These are phyloP conservation scores for Tetrao urogallus DNA, from an alignment of 2,113 vertebrate species.

Conservation along the genomic window DNA sequence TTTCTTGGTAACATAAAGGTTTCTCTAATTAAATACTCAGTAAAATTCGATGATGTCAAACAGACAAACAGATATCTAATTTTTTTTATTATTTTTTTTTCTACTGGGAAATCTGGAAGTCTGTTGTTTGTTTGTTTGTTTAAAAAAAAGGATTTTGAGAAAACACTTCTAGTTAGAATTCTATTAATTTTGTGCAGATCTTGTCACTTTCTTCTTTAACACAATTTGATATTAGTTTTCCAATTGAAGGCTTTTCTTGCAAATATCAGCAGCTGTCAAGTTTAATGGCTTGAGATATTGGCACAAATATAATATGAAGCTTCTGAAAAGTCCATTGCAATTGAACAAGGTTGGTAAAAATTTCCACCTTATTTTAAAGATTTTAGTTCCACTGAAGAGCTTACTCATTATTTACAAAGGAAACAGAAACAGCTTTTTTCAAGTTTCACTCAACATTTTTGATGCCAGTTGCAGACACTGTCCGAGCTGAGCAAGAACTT, in stretches of 20 bases:
- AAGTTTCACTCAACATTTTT: not conserved
- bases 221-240: conserved; percentile 3
- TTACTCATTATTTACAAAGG: not conserved
- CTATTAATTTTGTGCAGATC: not conserved
- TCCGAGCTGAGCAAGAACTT: not conserved
- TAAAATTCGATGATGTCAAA: not conserved
- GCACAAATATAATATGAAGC: not conserved
- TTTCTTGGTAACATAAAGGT: not conserved
- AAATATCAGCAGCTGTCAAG: not conserved
- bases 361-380: not conserved
- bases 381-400: not conserved
- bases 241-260: not conserved
- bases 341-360: not conserved
- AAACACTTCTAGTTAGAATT: not conserved
- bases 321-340: not conserved
- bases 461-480: not conserved
- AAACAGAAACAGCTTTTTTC: not conserved
- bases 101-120: not conserved
- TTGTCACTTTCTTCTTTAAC: not conserved
- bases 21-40: not conserved
- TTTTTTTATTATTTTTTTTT: not conserved
- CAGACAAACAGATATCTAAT: not conserved
- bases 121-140: too few relatives aligned
- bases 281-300: not conserved
- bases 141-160: not conserved